These are phyloP conservation scores for Griposia aprilina DNA, from an alignment of 2,888 invertebrate species.

Conservation along the genomic window DNA sequence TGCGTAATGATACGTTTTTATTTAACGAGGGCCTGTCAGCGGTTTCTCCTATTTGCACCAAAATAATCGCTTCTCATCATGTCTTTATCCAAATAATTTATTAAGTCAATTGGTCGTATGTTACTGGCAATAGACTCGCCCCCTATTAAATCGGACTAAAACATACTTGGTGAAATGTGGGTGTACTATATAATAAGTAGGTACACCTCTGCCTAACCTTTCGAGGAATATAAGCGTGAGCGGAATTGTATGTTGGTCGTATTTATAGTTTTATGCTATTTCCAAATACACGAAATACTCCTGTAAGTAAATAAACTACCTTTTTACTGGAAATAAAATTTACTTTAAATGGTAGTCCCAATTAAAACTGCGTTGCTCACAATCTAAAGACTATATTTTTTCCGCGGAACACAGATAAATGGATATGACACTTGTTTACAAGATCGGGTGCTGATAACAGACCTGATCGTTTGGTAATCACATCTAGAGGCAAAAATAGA, in stretches of 20 bases:
- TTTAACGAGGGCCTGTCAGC: slow-evolving; percentile 26
- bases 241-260: neutral
- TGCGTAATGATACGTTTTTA: slow-evolving; percentile 31
- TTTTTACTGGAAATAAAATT: neutral
- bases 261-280: neutral
- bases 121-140: neutral
- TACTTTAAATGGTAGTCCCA: neutral
- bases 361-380: slow-evolving; percentile 12
- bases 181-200: neutral
- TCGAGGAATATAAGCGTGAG: neutral
- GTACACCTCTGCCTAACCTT: neutral
- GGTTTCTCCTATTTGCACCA: slow-evolving; percentile 10
- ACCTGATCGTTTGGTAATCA: slow-evolving; percentile 55
- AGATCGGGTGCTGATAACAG: slow-evolving; percentile 36
- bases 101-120: neutral
- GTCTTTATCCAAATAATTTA: slow-evolving; percentile 4
- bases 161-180: too few relatives aligned
- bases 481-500: slow-evolving; percentile 33
- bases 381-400: slow-evolving; percentile 1
- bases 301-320: neutral
- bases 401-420: slow-evolving; percentile 16
- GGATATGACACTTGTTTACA: slow-evolving; percentile 35
- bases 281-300: neutral
- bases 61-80: neutral
- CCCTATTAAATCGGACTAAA: neutral